phyloP scores from a whole-genome alignment of 2,797 vertebrate species.

The Enteromius unitaeniatus region DNA sequence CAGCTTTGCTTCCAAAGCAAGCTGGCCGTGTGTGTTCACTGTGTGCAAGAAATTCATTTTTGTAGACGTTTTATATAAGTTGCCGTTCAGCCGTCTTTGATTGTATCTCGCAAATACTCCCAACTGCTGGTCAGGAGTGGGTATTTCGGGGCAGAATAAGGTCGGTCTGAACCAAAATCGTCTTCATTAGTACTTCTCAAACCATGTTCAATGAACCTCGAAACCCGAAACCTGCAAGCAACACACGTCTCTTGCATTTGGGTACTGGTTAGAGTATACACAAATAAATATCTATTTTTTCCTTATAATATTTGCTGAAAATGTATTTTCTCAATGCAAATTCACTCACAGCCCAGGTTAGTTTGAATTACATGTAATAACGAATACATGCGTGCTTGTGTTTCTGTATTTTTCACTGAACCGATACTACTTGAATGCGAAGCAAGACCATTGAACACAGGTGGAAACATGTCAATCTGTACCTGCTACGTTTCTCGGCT shows the following conservation, averaged over 20 bases:
- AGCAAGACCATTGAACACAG: conserved; percentile 80
- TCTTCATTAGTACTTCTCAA: conserved; percentile 44
- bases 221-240: conserved; percentile 14
- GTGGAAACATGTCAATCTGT: conserved; percentile 76
- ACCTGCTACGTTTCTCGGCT: conserved; percentile 71
- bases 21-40: conserved; percentile 22
- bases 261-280: conserved; percentile 43
- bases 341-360: conserved; percentile 34
- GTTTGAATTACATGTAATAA: conserved; percentile 39
- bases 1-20: conserved; percentile 36
- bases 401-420: conserved; percentile 75
- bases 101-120: conserved; percentile 66
- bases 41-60: conserved; percentile 15
- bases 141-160: conserved; percentile 61
- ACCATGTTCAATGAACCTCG: conserved; percentile 11
- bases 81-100: conserved; percentile 28
- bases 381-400: conserved; percentile 32
- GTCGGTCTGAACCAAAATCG: conserved; percentile 29
- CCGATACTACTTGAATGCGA: conserved; percentile 83
- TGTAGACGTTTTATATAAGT: conserved; percentile 24
- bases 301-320: conserved; percentile 30
- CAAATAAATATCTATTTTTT: conserved; percentile 16
- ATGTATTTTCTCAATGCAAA: conserved; percentile 34
- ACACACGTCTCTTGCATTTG: conserved; percentile 20
- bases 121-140: conserved; percentile 78